Conservation (phyloP, 1,140 invertebrate species). For the Megalopta genalis region DNA sequence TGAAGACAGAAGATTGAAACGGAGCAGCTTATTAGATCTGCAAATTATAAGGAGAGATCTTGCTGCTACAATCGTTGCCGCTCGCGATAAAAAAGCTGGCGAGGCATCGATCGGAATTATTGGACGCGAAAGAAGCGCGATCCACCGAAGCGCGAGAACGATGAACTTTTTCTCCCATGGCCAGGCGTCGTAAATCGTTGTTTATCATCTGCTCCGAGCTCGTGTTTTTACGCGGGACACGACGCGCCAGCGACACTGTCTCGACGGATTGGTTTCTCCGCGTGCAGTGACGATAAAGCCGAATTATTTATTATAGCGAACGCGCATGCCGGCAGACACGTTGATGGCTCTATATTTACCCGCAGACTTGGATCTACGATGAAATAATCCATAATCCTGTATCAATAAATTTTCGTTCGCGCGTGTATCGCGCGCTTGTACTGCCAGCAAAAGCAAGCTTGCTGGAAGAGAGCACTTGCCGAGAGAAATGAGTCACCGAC, state of each 20-base stretch:
- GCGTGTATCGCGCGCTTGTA: constrained; percentile 22
- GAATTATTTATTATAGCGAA: constrained; percentile 46
- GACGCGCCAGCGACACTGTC: neutral
- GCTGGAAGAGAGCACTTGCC: constrained; percentile 32
- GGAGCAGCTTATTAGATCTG: too few relatives aligned
- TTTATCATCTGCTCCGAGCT: neutral
- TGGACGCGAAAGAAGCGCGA: neutral
- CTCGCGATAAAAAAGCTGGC: too few relatives aligned
- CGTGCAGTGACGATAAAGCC: constrained; percentile 30
- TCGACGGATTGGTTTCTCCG: neutral
- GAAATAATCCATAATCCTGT: constrained; percentile 58
- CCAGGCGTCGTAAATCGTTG: neutral
- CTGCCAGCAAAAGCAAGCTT: constrained; percentile 25
- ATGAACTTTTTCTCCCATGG: neutral
- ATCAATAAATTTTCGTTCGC: constrained; percentile 55
- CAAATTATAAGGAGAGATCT: too few relatives aligned
- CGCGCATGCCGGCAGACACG: constrained; percentile 20
- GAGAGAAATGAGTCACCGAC: constrained; percentile 74
- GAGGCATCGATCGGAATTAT: neutral
- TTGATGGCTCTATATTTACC: constrained; percentile 57
- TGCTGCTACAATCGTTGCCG: too few relatives aligned
- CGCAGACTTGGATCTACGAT: constrained; percentile 42
- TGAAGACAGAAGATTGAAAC: too few relatives aligned
- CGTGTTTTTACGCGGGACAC: neutral
- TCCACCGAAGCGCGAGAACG: neutral